These are phyloP conservation scores for Toxotes chatareus DNA, from an alignment of 2,113 vertebrate species.

Conservation along the genomic window DNA sequence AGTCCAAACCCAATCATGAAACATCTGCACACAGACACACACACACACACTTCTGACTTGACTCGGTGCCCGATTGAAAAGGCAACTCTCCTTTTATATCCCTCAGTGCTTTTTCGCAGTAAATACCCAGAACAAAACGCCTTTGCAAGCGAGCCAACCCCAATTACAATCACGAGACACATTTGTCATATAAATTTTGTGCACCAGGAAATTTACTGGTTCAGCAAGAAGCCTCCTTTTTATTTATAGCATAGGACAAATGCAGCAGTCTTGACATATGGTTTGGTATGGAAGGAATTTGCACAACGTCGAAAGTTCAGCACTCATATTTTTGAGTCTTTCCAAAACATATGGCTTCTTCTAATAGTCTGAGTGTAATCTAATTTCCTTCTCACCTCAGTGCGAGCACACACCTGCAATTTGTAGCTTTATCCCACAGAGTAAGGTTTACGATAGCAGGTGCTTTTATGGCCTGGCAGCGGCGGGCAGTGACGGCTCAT, in stretches of 20 bases:
- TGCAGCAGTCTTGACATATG: slow-evolving; percentile 38
- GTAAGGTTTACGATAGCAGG: slow-evolving; percentile 8
- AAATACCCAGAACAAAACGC: slow-evolving; percentile 61
- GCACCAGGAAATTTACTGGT: slow-evolving; percentile 39
- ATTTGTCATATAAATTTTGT: slow-evolving; percentile 73
- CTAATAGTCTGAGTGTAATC: slow-evolving; percentile 2
- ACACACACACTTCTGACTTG: slow-evolving; percentile 31
- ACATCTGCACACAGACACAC: slow-evolving; percentile 26
- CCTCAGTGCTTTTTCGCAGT: slow-evolving; percentile 63
- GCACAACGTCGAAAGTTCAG: slow-evolving; percentile 49
- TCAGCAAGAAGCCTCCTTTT: slow-evolving; percentile 60
- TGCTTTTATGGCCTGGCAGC: slow-evolving; percentile 50
- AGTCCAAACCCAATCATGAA: slow-evolving; percentile 43
- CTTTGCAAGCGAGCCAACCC: slow-evolving; percentile 53
- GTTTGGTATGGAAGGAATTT: slow-evolving; percentile 40
- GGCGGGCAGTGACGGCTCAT: neutral
- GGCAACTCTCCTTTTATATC: slow-evolving; percentile 47
- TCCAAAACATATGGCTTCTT: slow-evolving; percentile 18
- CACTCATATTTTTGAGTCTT: neutral
- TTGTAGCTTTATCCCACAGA: slow-evolving; percentile 10
- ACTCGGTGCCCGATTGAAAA: slow-evolving; percentile 35
- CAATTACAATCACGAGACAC: slow-evolving; percentile 68
- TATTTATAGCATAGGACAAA: slow-evolving; percentile 53
- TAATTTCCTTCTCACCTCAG: neutral
- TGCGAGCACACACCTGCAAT: slow-evolving; percentile 13